These are phyloP conservation scores for Subacronicta megacephala DNA, from an alignment of 2,888 invertebrate genomes.

Conservation along the genomic window DNA sequence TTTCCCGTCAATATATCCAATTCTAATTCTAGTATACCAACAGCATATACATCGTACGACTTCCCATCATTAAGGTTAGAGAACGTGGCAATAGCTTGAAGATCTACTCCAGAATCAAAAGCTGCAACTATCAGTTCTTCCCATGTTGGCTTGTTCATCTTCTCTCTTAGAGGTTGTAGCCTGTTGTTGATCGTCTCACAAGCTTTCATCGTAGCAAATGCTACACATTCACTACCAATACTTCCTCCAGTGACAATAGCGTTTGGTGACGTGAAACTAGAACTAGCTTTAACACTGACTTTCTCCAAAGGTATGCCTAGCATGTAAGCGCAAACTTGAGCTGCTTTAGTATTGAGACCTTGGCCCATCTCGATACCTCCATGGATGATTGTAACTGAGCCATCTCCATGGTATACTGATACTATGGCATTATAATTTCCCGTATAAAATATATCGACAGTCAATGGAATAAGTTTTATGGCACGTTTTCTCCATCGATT, in stretches of 20 bases:
- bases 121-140: conserved; percentile 88
- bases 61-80: conserved; percentile 79
- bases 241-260: conserved; percentile 91
- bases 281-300: conserved; percentile 91
- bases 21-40: conserved; percentile 92
- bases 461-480: conserved; percentile 91
- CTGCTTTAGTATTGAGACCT: conserved; percentile 94
- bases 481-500: conserved; percentile 95
- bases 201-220: conserved; percentile 89
- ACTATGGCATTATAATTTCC: conserved; percentile 90
- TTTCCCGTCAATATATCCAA: conserved; percentile 94
- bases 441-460: conserved; percentile 88
- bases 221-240: conserved; percentile 91
- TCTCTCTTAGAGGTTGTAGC: conserved; percentile 89
- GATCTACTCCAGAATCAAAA: conserved; percentile 84
- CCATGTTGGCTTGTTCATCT: conserved; percentile 89
- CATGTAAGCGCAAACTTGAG: conserved; percentile 93
- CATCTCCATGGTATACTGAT: conserved; percentile 92
- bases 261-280: conserved; percentile 91
- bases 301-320: conserved; percentile 92
- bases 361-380: conserved; percentile 94
- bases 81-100: conserved; percentile 90
- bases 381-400: conserved; percentile 91
- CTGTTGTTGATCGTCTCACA: conserved; percentile 91
- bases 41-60: conserved; percentile 91